These are phyloP conservation scores for Ostrea edulis DNA, from an alignment of 1,140 invertebrate genomes.

Conservation along the genomic window DNA sequence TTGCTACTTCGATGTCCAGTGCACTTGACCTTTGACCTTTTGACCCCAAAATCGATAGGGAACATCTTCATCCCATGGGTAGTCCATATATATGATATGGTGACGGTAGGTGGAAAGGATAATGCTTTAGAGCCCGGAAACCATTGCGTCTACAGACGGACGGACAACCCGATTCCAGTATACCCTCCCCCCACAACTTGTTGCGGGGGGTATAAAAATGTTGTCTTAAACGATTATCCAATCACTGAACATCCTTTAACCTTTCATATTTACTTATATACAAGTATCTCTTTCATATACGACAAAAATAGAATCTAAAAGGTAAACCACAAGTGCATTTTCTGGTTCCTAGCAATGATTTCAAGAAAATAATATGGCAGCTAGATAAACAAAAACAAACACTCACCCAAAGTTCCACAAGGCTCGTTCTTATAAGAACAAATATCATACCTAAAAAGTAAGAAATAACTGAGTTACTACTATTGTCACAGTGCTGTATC, in stretches of 20 bases:
- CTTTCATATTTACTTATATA: background rate
- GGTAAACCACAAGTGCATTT: no score
- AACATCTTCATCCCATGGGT: no score
- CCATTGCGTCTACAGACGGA: no score
- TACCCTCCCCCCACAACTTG: no score
- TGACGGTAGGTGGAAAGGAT: no score
- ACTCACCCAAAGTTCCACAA: conserved; percentile 86
- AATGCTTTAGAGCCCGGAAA: no score
- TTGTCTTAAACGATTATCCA: background rate
- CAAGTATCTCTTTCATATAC: background rate
- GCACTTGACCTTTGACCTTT: no score
- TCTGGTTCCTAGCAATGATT: background rate
- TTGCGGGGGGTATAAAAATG: background rate
- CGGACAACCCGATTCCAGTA: no score
- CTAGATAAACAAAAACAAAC: background rate
- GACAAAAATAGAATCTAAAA: no score
- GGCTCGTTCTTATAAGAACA: conserved; percentile 86
- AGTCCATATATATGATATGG: no score
- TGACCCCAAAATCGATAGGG: no score
- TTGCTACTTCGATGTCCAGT: no score
- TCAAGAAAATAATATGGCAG: background rate
- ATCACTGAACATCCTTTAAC: background rate
- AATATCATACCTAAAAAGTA: conserved; percentile 86
- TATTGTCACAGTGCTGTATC: background rate
- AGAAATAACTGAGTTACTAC: conserved; percentile 1